A percentile compares a stretch with the other conserved stretches of the same genome.
Evolutionary conservation across 2,797 vertebrate species (phyloP).

Genomic region (Melopsittacus undulatus): DNA sequence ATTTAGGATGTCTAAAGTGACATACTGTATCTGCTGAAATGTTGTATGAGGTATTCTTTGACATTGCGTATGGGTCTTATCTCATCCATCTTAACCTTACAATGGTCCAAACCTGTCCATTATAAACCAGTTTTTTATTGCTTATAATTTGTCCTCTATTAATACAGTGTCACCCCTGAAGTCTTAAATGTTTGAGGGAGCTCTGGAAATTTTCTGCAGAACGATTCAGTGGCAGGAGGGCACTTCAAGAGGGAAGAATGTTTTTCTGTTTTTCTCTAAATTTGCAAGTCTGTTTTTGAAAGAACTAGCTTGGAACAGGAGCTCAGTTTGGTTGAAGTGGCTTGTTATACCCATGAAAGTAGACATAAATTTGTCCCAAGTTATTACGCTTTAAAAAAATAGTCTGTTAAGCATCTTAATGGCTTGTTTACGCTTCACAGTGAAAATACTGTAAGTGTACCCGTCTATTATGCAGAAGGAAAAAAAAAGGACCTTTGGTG

Average conservation of each 20-base stretch:
- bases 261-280: neutral
- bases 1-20: neutral
- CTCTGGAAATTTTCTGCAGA: neutral
- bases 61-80: accelerated
- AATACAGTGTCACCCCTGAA: neutral
- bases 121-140: neutral
- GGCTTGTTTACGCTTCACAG: neutral
- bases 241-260: neutral
- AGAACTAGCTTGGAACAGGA: neutral
- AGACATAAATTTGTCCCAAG: neutral
- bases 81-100: neutral
- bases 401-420: neutral
- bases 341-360: neutral
- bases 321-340: neutral
- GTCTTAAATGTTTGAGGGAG: neutral
- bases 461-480: neutral
- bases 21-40: neutral
- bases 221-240: neutral
- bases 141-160: neutral
- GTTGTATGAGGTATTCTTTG: neutral
- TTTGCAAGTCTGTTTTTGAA: neutral
- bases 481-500: neutral
- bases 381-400: neutral
- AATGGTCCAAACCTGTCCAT: neutral
- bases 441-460: neutral